Conservation (phyloP, 2,797 vertebrate species). For the Chelmon rostratus region DNA sequence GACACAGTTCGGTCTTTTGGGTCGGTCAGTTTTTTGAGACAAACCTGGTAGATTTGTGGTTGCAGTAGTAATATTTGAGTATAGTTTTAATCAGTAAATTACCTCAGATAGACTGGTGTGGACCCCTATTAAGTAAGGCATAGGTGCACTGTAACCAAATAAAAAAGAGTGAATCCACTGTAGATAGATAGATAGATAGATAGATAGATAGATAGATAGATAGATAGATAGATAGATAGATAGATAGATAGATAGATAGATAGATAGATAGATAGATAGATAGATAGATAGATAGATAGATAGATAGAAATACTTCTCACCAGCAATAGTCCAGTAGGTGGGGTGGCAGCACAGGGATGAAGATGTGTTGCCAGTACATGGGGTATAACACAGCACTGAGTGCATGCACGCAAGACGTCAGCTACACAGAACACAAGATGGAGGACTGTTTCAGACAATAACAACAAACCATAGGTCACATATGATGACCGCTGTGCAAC, state of each 20-base stretch:
- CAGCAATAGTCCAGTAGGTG: slow-evolving; percentile 95
- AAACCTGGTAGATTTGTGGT: neutral
- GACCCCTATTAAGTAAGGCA: slow-evolving; percentile 95
- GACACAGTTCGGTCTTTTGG: neutral
- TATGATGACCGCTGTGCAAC: neutral
- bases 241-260: neutral
- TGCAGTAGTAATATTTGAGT: neutral
- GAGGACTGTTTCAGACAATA: slow-evolving; percentile 15
- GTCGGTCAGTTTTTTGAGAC: neutral
- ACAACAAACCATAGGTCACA: neutral
- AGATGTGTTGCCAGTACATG: slow-evolving; percentile 96
- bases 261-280: neutral
- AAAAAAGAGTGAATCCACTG: slow-evolving; percentile 4
- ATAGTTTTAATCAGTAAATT: slow-evolving; percentile 39
- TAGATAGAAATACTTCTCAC: slow-evolving; percentile 68
- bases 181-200: neutral
- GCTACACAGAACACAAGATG: slow-evolving; percentile 68
- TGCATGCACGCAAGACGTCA: slow-evolving; percentile 90
- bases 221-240: neutral
- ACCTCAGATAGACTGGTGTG: slow-evolving; percentile 92
- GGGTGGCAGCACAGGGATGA: slow-evolving; percentile 92
- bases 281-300: neutral
- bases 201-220: neutral
- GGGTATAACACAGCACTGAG: slow-evolving; percentile 89
- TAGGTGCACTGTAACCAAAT: slow-evolving; percentile 88